phyloP scores from a whole-genome alignment of 2,113 vertebrate genomes.

The Indri indri region DNA sequence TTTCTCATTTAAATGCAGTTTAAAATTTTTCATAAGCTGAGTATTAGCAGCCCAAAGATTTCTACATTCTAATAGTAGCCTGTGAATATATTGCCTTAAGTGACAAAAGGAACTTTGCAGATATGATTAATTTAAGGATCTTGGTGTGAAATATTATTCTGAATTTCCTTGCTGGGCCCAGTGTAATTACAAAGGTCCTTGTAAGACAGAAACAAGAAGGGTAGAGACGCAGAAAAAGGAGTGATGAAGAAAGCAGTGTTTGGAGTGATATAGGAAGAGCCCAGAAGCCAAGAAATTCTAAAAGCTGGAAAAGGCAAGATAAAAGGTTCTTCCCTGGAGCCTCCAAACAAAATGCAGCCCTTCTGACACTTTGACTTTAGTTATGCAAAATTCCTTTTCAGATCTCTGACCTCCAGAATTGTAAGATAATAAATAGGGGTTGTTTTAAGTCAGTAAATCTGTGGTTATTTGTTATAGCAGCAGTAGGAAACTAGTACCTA shows the following conservation, averaged over 20 bases:
- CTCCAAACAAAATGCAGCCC: background rate
- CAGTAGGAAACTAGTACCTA: background rate
- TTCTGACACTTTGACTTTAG: background rate
- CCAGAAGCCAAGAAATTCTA: background rate
- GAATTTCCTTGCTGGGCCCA: background rate
- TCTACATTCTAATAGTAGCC: background rate
- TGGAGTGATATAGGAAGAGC: background rate
- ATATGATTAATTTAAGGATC: background rate
- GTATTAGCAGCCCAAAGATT: background rate
- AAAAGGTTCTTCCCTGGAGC: background rate
- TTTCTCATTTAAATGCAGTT: background rate
- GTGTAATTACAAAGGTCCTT: background rate
- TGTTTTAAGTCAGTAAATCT: background rate
- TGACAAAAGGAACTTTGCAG: background rate
- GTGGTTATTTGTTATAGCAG: background rate
- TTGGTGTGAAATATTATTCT: background rate
- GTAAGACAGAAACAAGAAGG: background rate
- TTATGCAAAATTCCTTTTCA: background rate
- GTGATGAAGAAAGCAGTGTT: background rate
- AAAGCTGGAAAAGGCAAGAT: background rate
- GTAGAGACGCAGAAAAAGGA: background rate
- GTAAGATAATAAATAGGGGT: background rate
- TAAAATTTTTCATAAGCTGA: background rate
- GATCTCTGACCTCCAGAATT: background rate
- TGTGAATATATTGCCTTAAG: background rate